Evolutionary conservation across 2,888 invertebrate genomes (phyloP).

Genomic region (Ceramica pisi): DNA sequence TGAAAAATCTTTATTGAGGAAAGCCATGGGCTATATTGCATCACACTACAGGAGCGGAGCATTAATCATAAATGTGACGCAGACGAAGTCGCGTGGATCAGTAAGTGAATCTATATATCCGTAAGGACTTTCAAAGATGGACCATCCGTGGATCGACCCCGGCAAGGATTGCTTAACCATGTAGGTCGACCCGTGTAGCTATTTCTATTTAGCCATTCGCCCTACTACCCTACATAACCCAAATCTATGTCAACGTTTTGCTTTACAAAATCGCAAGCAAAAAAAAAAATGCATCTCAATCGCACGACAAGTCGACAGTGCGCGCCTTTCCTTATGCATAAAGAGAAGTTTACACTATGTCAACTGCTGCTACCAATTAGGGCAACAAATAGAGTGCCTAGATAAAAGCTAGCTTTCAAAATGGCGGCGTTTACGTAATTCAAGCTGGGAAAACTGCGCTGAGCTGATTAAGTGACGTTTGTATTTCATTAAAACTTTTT

Average conservation of each 20-base stretch:
- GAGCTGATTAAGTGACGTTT: conserved; percentile 23
- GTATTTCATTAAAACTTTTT: conserved; percentile 4
- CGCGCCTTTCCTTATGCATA: conserved; percentile 25
- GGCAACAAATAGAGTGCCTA: conserved; percentile 47
- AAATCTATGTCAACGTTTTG: background rate
- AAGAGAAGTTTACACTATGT: conserved; percentile 35
- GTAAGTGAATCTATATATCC: too few species aligned
- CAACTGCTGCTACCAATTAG: conserved; percentile 56
- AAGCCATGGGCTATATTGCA: too few species aligned
- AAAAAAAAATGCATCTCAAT: background rate
- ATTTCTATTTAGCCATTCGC: too few species aligned
- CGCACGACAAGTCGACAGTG: background rate
- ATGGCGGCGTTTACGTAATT: conserved; percentile 42
- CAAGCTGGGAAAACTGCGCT: conserved; percentile 24
- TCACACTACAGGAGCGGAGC: too few species aligned
- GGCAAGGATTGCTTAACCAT: too few species aligned
- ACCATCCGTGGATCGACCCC: too few species aligned
- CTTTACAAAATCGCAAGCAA: background rate
- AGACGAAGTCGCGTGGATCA: too few species aligned
- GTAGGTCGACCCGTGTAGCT: too few species aligned
- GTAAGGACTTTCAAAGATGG: too few species aligned
- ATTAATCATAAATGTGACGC: too few species aligned
- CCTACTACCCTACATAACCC: too few species aligned
- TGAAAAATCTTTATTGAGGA: too few species aligned
- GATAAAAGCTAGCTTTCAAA: conserved; percentile 40